phyloP scores from a whole-genome alignment of 2,797 vertebrate species.

The Anguilla megastoma region DNA sequence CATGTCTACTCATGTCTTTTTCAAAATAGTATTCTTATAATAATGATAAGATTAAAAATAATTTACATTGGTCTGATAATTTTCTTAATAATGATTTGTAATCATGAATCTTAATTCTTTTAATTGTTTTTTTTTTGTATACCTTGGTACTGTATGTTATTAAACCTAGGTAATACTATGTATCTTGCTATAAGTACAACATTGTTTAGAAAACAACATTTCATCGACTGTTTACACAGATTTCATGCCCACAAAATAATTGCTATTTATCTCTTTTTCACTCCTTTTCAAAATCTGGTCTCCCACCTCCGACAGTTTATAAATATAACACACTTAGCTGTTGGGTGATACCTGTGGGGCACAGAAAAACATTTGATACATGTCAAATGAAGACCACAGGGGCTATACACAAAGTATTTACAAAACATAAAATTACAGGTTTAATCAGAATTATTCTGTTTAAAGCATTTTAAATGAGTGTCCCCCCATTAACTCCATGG shows the following conservation, averaged over 20 bases:
- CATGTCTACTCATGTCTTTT: not conserved
- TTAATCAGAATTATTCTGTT: not conserved
- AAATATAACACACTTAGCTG: not conserved
- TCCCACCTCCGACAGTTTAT: not conserved
- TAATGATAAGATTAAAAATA: not conserved
- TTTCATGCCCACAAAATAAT: not conserved
- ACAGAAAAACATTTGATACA: not conserved
- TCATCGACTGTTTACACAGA: not conserved
- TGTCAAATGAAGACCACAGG: not conserved
- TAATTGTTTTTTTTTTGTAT: not conserved
- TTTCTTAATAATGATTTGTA: not conserved
- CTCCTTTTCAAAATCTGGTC: not conserved
- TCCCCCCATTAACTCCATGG: constrained; percentile 41
- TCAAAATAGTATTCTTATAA: not conserved
- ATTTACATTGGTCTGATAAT: not conserved
- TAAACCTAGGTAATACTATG: not conserved
- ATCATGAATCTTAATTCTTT: not conserved
- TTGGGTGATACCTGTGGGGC: not conserved
- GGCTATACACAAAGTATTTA: not conserved
- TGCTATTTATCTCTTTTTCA: not conserved
- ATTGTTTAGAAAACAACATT: not conserved
- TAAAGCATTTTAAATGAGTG: constrained; percentile 38
- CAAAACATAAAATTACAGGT: not conserved
- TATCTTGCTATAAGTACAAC: not conserved
- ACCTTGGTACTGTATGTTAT: not conserved